These are phyloP conservation scores for Pachyramphus minor DNA, from an alignment of 2,113 vertebrate genomes.

Conservation along the genomic window DNA sequence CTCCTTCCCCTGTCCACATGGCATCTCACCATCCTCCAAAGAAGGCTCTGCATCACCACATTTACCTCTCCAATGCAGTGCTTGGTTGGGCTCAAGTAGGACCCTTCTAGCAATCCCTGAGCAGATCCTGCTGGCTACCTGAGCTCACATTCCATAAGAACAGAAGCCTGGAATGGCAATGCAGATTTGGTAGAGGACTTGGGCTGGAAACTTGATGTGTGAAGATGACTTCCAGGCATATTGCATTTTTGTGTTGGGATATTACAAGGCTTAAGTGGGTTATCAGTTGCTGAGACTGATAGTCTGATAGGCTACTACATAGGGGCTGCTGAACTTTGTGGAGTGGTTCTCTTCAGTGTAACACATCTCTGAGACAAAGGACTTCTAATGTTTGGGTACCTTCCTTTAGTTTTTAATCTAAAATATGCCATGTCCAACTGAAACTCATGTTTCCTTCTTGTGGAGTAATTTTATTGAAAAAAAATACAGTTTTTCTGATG, in stretches of 20 bases:
- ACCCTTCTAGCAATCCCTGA: neutral
- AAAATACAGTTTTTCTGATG: neutral
- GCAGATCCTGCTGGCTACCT: neutral
- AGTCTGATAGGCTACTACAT: neutral
- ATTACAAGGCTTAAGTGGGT: neutral
- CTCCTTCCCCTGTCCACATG: neutral
- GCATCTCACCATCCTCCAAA: neutral
- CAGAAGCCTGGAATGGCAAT: neutral
- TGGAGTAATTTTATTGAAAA: neutral
- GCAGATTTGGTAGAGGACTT: neutral
- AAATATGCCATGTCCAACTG: neutral
- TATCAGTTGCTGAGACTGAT: neutral
- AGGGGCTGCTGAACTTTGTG: neutral
- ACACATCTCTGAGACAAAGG: neutral
- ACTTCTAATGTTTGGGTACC: neutral
- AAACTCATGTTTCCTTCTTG: neutral
- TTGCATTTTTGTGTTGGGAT: neutral
- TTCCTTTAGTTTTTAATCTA: neutral
- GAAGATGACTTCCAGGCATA: neutral
- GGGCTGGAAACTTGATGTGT: fast-evolving
- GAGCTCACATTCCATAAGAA: neutral
- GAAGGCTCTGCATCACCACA: neutral
- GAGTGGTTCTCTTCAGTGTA: neutral
- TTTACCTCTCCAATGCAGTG: neutral
- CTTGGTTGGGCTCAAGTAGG: neutral